Evolutionary conservation across 2,797 vertebrate genomes (phyloP), one percentile per base, ranked within the genome.

Genomic region (Molothrus ater): DNA sequence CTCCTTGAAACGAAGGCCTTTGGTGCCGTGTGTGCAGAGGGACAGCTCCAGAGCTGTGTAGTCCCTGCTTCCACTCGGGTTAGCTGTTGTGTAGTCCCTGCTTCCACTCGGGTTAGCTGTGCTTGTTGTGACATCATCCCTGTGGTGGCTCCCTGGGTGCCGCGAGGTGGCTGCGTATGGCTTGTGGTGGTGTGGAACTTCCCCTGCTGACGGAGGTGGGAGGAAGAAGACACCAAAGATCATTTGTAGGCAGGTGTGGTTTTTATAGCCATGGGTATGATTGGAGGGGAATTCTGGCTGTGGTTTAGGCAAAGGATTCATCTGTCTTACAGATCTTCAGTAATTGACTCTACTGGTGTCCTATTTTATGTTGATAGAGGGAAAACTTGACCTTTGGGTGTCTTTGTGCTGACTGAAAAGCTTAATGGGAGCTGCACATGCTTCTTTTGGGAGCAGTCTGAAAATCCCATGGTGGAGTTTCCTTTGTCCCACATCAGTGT

Each of bases 31-130:
- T 80, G 31, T 1, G 17, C 69, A 45, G 69, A n/a, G 18, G 69
- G 81, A 72, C 83, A 53, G 50, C 80, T 84, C 40, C 17, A 32
- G 43, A 7, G 13, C 86, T 42, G 18, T 47, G 57, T 65, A 59
- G 51, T 57, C 22, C 22, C 80, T 96, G 96, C 96, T 97, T 94
- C 95, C 93, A 82, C 95, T 96, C 26, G 72, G 68, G 81, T 53
- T 26, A 53, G 51, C 51, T 53, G 17, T 51, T 51, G 50, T 51
- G 50, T 18, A 51, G 50, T 51, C 7, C 50, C 28, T 51, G 50
- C 50, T 51, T 51, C 50, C 50, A 31, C 51, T 53, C 1, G 51
- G 26, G 51, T 95, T 95, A 61, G 65, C 50, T 95, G 84, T 82
- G 88, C 88, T 79, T 92, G 80, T 69, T n/a, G 48, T 61, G 48